phyloP scores from a whole-genome alignment of 2,113 vertebrate genomes.

The Macroglossus sobrinus region DNA sequence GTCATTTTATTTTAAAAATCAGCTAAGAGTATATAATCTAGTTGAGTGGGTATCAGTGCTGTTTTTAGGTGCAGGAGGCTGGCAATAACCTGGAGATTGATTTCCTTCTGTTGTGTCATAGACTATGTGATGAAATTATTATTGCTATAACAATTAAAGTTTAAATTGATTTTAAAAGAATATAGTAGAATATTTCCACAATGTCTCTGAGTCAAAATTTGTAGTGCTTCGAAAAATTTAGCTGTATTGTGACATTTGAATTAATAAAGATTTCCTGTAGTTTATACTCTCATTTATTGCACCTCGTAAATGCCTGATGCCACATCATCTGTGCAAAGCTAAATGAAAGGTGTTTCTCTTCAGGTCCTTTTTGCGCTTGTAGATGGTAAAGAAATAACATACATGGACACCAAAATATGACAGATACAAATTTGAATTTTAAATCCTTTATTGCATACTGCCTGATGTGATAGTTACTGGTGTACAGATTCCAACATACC shows the following conservation, averaged over 20 bases:
- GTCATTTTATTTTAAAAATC: slow-evolving; percentile 38
- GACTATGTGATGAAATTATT: slow-evolving; percentile 54
- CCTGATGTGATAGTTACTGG: not conserved
- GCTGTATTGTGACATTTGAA: slow-evolving; percentile 6
- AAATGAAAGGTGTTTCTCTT: not conserved
- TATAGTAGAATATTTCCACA: not conserved
- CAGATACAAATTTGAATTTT: not conserved
- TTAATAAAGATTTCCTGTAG: slow-evolving; percentile 21
- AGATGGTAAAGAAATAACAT: not conserved
- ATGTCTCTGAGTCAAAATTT: not conserved
- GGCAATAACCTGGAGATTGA: not conserved
- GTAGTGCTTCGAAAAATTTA: not conserved
- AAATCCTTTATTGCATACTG: not conserved
- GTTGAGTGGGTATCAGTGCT: not conserved
- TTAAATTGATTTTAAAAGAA: slow-evolving; percentile 38
- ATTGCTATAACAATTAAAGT: slow-evolving; percentile 37
- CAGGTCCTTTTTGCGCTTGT: not conserved
- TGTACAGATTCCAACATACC: not conserved
- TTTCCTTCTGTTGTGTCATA: slow-evolving; percentile 63
- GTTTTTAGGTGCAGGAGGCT: slow-evolving; percentile 28
- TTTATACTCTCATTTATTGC: not conserved
- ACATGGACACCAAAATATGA: not conserved
- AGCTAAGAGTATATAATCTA: not conserved
- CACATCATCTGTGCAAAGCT: not conserved
- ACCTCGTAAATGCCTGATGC: not conserved